Evolutionary conservation across 2,113 vertebrate genomes (phyloP), one percentile per base, ranked within the genome.

Genomic region (Gobiocypris rarus): DNA sequence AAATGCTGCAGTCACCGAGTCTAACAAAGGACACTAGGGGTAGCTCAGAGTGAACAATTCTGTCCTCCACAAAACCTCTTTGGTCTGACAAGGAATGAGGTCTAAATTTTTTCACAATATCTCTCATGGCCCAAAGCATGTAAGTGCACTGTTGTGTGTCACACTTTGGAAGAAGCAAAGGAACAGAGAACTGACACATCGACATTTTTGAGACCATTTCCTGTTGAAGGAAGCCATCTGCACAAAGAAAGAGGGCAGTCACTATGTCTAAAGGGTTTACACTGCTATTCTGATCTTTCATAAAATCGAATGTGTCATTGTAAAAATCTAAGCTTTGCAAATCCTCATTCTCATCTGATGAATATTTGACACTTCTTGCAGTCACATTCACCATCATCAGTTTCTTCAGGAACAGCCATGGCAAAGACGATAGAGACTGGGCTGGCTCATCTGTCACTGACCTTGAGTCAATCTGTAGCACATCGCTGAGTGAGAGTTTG

Each of bases 11-110:
- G 10, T 85, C 78, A 26, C 95, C 94, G 22, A 96, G 69, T 67
- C 93, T 92, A 67, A 95, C 94, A 89, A 96, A 96, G 15, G 95
- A 96, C 22, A 93, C 79, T 83, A 90, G 90, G 50, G 89, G 93
- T 17, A 93, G 26, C 24, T 92, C 10, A 73, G 89, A 83, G 9
- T 81, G 31, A 84, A 93, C 90, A 45, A 95, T 89, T 52, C 87
- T 89, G 0, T 89, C 50, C 71, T 93, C 91, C 28, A 83, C 84
- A 48, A 92, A 94, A 2, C 86, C 85, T 15, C 22, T 86, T 28
- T 87, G 82, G 1, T 90, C 75, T 59, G 22, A 83, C 24, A 92
- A 86, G 28, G 87, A 86, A 26, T 84, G 90, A n/a, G 88, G 81
- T 54, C 91, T 88, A 82, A 78, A 92, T 81, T 86, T 89, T 73